Percentiles rank a stretch among this genome's conserved stretches.
Conservation (phyloP, 2,797 vertebrate genomes). For the Chiroxiphia lanceolata region DNA sequence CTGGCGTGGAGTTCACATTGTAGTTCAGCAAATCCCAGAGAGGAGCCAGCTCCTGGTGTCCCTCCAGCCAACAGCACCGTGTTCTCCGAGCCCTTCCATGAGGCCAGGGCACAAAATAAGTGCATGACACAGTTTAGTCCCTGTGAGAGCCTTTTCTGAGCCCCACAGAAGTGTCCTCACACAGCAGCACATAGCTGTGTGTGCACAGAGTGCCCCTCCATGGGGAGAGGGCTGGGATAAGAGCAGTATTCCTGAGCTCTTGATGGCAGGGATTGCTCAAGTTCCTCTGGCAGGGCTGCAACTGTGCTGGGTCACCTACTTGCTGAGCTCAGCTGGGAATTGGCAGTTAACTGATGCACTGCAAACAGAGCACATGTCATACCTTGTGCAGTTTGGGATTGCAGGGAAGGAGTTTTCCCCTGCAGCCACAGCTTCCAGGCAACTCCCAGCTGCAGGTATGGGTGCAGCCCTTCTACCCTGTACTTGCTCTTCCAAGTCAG, state of each 20-base stretch:
- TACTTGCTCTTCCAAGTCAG: neutral
- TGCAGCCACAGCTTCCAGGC: neutral
- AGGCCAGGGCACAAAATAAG: neutral
- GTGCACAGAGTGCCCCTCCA: neutral
- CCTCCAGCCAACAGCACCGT: neutral
- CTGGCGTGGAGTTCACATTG: fast-evolving
- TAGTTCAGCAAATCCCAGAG: neutral
- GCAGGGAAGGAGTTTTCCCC: neutral
- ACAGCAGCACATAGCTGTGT: neutral
- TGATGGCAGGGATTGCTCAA: fast-evolving
- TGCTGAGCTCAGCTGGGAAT: fast-evolving
- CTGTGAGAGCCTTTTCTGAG: neutral
- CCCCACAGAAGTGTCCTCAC: fast-evolving
- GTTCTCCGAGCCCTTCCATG: neutral
- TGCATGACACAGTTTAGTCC: fast-evolving
- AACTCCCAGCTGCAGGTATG: neutral
- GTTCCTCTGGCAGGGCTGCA: neutral
- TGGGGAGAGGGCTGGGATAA: neutral
- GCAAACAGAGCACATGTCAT: neutral
- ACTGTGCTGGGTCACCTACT: fast-evolving
- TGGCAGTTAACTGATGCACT: neutral
- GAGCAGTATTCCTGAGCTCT: neutral
- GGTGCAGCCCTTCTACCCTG: neutral
- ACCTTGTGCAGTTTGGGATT: neutral
- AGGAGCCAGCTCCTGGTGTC: neutral